These are phyloP conservation scores for Poeciliopsis occidentalis DNA, from an alignment of 2,113 vertebrate species.

Conservation along the genomic window DNA sequence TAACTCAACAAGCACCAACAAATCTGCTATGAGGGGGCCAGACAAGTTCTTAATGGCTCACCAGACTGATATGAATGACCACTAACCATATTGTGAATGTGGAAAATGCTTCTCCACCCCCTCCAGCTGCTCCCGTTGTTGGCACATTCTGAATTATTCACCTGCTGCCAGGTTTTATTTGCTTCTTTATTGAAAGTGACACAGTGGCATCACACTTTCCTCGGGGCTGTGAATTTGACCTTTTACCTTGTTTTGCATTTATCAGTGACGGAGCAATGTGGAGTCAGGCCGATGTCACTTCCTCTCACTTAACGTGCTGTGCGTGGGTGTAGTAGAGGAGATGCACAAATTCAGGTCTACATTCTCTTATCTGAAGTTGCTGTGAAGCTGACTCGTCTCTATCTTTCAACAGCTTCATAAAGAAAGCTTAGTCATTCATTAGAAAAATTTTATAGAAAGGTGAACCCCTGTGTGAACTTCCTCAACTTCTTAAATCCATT, in stretches of 20 bases:
- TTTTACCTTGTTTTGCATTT: constrained; percentile 52
- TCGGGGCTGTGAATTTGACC: constrained; percentile 44
- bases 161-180: constrained; percentile 29
- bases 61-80: constrained; percentile 31
- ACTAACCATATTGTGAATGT: constrained; percentile 22
- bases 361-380: constrained; percentile 62
- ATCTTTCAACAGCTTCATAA: background rate
- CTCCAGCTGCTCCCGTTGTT: constrained; percentile 28
- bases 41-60: constrained; percentile 33
- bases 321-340: constrained; percentile 23
- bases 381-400: constrained; percentile 16
- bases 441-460: background rate
- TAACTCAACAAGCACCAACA: constrained; percentile 21
- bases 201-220: constrained; percentile 20
- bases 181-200: constrained; percentile 16
- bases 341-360: constrained; percentile 45
- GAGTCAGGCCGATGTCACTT: constrained; percentile 63
- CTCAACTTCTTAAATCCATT: too few relatives aligned
- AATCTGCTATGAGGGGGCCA: constrained; percentile 20
- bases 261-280: constrained; percentile 63
- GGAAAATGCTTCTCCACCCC: constrained; percentile 11
- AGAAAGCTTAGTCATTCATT: background rate
- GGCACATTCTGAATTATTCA: background rate
- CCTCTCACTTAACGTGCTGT: constrained; percentile 57
- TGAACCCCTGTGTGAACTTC: background rate